Conservation (phyloP, 2,888 invertebrate species). For the Andrena bicolor region DNA sequence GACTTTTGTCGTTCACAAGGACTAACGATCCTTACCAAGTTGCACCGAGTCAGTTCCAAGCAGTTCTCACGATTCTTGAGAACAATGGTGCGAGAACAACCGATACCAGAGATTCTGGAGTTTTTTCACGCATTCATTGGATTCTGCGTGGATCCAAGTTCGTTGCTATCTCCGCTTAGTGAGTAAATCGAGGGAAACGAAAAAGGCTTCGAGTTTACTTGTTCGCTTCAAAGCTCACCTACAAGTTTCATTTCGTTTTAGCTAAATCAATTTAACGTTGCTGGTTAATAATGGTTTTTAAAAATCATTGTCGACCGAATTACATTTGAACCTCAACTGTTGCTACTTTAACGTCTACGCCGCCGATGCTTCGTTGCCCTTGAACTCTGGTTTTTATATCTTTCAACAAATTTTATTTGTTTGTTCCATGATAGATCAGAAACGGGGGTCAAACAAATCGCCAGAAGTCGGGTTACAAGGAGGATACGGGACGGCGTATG, state of each 20-base stretch:
- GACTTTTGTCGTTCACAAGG: conserved; percentile 96
- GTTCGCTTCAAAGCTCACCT: conserved; percentile 14
- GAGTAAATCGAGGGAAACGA: conserved; percentile 85
- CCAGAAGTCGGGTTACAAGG: conserved; percentile 89
- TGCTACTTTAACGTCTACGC: conserved; percentile 1
- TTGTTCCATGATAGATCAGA: conserved; percentile 87
- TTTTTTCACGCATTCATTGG: conserved; percentile 98
- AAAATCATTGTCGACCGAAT: neutral
- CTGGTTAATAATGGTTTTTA: neutral
- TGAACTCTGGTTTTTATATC: neutral
- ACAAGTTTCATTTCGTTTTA: neutral
- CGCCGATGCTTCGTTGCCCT: conserved; percentile 24
- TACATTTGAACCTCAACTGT: neutral
- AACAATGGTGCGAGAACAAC: conserved; percentile 91
- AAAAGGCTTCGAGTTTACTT: conserved; percentile 22
- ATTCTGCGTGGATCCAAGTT: conserved; percentile 96
- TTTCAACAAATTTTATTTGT: neutral
- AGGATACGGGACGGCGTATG: conserved; percentile 94
- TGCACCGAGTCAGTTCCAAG: conserved; percentile 89
- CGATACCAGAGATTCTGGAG: conserved; percentile 94
- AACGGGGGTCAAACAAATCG: conserved; percentile 89
- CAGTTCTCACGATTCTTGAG: conserved; percentile 89
- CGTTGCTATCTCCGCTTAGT: conserved; percentile 95
- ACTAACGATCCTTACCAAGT: conserved; percentile 90
- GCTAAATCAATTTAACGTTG: neutral